These are phyloP conservation scores for Muscicapa adusta DNA, from an alignment of 2,113 vertebrate genomes.

Conservation along the genomic window DNA sequence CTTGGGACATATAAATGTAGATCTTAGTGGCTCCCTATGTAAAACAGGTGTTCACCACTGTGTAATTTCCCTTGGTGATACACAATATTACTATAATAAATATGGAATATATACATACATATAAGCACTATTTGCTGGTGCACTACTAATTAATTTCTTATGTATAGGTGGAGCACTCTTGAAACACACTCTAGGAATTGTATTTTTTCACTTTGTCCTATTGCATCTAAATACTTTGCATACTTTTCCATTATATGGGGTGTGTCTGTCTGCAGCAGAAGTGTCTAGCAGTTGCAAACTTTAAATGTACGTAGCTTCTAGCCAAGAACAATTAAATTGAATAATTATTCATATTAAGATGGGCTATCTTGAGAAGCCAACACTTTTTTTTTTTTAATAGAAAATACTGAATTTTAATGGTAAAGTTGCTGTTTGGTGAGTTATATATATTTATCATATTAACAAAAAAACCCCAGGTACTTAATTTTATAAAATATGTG, in stretches of 20 bases:
- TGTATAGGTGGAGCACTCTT: not conserved
- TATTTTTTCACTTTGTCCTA: not conserved
- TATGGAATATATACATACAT: not conserved
- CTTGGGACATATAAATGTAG: conserved; percentile 15
- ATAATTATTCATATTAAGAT: not conserved
- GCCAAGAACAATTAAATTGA: not conserved
- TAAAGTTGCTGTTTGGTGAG: not conserved
- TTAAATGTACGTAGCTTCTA: not conserved
- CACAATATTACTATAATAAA: conserved; percentile 27
- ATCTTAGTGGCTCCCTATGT: not conserved
- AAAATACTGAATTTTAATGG: not conserved
- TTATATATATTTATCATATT: not conserved
- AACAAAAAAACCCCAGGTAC: not conserved
- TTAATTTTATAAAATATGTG: not conserved
- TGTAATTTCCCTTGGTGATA: conserved; percentile 45
- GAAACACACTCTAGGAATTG: not conserved
- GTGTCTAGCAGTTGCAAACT: not conserved
- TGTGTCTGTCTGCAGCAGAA: not conserved
- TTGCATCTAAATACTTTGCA: not conserved
- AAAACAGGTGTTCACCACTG: conserved; percentile 53
- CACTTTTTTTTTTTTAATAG: not conserved
- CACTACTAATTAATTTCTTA: not conserved
- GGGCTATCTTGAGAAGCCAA: not conserved
- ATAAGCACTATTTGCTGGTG: not conserved
- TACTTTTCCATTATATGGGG: not conserved